Conservation (phyloP, 2,888 invertebrate species). For the Monoplex corrugatus region DNA sequence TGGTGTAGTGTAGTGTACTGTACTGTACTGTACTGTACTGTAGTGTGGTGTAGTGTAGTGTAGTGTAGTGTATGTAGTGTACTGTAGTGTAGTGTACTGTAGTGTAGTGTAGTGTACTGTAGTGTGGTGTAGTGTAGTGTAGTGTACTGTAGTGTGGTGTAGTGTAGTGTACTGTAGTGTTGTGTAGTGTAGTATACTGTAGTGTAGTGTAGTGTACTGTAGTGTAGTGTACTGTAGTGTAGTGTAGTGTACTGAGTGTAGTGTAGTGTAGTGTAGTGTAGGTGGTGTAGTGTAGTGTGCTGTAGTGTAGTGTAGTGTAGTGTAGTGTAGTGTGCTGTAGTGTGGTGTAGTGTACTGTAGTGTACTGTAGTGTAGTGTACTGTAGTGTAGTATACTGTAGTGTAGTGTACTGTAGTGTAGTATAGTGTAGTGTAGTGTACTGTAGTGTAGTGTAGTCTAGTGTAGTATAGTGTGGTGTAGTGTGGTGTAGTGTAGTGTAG, state of each 20-base stretch:
- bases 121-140: background rate
- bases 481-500: background rate
- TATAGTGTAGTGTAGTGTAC: background rate
- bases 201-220: background rate
- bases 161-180: background rate
- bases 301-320: constrained; percentile 1
- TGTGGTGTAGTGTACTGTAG: background rate
- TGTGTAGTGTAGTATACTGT: background rate
- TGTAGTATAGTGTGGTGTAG: background rate
- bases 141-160: background rate
- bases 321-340: background rate
- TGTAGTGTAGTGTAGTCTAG: background rate
- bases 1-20: no score
- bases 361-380: background rate
- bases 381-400: background rate
- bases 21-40: no score
- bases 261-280: background rate
- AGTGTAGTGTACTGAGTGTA: background rate
- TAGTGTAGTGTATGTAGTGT: background rate
- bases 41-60: background rate
- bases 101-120: background rate
- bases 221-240: background rate
- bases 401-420: background rate
- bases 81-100: background rate
- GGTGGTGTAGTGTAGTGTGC: background rate